These are phyloP conservation scores for Abrostola triplasia DNA, from an alignment of 2,888 invertebrate genomes.

Conservation along the genomic window DNA sequence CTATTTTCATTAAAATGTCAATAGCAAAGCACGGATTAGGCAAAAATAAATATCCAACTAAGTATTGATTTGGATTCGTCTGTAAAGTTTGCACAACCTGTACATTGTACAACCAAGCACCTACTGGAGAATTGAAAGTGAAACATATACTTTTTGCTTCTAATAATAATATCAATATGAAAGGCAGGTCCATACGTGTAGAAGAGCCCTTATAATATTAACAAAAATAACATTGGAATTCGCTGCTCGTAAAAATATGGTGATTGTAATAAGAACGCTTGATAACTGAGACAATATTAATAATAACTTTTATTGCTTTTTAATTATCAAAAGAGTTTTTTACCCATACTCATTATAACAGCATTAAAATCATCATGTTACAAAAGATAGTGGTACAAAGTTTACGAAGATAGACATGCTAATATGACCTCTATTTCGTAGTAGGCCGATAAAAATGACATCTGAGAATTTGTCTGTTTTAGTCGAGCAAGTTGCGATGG, in stretches of 20 bases:
- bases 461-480: constrained; percentile 45
- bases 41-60: no score
- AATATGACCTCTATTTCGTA: constrained; percentile 24
- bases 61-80: no score
- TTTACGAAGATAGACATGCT: background rate
- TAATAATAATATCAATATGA: background rate
- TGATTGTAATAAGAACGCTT: constrained; percentile 45
- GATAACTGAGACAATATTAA: constrained; percentile 42
- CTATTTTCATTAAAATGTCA: no score
- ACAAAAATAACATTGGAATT: constrained; percentile 50
- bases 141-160: background rate
- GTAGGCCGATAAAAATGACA: constrained; percentile 37
- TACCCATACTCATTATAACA: background rate
- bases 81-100: no score
- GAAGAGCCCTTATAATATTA: constrained; percentile 38
- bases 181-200: background rate
- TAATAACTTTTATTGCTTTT: constrained; percentile 36
- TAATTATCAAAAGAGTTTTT: constrained; percentile 32
- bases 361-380: background rate
- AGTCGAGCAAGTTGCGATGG: constrained; percentile 52
- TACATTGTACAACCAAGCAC: no score
- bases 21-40: no score
- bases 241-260: constrained; percentile 47
- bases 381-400: background rate
- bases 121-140: no score